These are phyloP conservation scores for Serranus cabrilla DNA, from an alignment of 2,797 vertebrate species.

Conservation along the genomic window DNA sequence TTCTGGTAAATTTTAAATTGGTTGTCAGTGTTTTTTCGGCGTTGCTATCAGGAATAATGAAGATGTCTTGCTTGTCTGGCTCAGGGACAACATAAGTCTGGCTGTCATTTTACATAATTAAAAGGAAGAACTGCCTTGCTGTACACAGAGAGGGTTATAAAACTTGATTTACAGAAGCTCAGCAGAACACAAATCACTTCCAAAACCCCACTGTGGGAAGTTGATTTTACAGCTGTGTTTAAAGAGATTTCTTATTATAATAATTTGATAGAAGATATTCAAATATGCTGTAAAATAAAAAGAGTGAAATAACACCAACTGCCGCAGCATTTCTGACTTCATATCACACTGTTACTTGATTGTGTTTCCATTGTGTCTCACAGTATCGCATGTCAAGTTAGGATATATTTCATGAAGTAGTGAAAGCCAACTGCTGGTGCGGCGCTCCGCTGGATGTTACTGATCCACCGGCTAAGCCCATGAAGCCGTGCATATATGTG, in stretches of 20 bases:
- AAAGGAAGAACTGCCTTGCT: constrained; percentile 36
- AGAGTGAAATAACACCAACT: constrained; percentile 58
- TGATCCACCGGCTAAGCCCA: constrained; percentile 81
- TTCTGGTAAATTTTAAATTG: constrained; percentile 43
- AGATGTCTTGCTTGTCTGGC: constrained; percentile 51
- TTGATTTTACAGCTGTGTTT: constrained; percentile 39
- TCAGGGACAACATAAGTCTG: constrained; percentile 29
- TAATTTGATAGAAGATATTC: constrained; percentile 41
- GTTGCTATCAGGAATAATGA: constrained; percentile 36
- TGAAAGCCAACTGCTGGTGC: constrained; percentile 80
- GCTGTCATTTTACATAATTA: constrained; percentile 66
- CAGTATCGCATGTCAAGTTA: constrained; percentile 70
- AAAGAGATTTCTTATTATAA: constrained; percentile 37
- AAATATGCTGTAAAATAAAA: constrained; percentile 49
- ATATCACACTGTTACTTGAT: constrained; percentile 52
- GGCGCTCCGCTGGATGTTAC: constrained; percentile 80
- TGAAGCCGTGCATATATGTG: constrained; percentile 73
- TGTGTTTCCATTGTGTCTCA: constrained; percentile 63
- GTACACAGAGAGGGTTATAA: constrained; percentile 31
- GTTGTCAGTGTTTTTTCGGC: constrained; percentile 33
- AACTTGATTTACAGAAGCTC: constrained; percentile 57
- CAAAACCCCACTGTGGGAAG: constrained; percentile 15
- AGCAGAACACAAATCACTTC: constrained; percentile 49
- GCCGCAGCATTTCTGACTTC: constrained; percentile 57
- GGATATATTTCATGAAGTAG: constrained; percentile 81